Percentiles rank a stretch among this genome's conserved stretches.
phyloP scores from a whole-genome alignment of 2,797 vertebrate species.

The Acrossocheilus wenchowensis region DNA sequence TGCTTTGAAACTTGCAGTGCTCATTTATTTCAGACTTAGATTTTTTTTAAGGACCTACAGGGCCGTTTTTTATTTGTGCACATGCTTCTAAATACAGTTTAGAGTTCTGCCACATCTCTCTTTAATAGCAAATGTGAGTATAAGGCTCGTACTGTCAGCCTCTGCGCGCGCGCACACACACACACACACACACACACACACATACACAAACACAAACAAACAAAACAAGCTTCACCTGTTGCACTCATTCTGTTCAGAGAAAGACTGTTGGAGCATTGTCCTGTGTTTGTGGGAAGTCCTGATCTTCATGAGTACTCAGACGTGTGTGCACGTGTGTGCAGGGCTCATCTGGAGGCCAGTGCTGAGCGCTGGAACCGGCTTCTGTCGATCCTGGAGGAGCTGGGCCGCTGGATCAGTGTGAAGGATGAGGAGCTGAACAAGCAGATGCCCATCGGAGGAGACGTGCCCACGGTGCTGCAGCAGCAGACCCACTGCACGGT shows the following conservation, averaged over 20 bases:
- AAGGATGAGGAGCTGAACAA: constrained; percentile 95
- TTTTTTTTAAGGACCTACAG: background rate
- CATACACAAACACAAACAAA: background rate
- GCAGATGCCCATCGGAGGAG: constrained; percentile 95
- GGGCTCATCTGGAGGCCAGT: constrained; percentile 93
- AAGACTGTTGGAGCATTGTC: background rate
- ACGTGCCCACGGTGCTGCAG: constrained; percentile 91
- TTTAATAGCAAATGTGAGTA: background rate
- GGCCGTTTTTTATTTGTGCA: background rate
- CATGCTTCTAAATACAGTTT: background rate
- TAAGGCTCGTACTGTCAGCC: background rate
- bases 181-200: background rate
- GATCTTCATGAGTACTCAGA: background rate
- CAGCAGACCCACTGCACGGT: constrained; percentile 90
- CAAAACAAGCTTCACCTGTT: background rate
- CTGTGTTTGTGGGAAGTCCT: background rate
- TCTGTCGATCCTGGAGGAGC: constrained; percentile 89
- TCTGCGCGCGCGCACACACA: background rate
- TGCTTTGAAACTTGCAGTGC: background rate
- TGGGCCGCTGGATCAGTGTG: constrained; percentile 91
- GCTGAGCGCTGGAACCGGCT: constrained; percentile 94
- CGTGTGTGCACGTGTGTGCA: constrained; percentile 63
- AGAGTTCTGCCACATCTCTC: background rate
- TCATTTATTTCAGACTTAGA: background rate
- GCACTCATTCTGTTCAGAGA: background rate